Base-by-base conservation (phyloP, 2,797 vertebrate species). In the Hoplostethus mediterraneus region DNA sequence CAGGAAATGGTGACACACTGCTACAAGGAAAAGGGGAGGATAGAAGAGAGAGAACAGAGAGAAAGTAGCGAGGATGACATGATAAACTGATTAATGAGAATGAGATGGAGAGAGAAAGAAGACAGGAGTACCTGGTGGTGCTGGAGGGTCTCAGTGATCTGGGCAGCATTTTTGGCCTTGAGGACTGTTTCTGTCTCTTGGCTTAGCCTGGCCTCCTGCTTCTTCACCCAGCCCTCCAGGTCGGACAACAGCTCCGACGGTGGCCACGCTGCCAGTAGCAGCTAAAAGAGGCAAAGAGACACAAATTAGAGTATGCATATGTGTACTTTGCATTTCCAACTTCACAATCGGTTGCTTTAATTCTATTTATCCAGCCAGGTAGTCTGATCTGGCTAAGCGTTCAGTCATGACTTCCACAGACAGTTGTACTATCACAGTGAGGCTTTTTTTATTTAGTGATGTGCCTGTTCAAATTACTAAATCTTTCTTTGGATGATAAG, bases 261-360 rank as follows among this genome's bases (percentile, higher is more conserved):
- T 0, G 95, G 93, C 90, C 95, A 87, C 16, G 87, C 90, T 75
- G 92, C 92, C 95, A 97, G 90, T 83, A 97, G 93, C 59, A 47
- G 66, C 91, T 91, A 10, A 44, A 3, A 0, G 12, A 68, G 33
- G 70, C 13, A 49, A 53, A 31, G 42, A 17, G 49, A 62, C 25
- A 58, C 9, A 63, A 8, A n/a, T 8, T n/a, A 21, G 21, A 49
- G 42, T 53, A 47, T 1, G 4, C 42, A 40, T 11, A 40, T 11
- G 4, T n/a, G 0, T 25, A 33, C 2, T 5, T 30, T 53, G 42
- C 2, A 49, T 42, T 51, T 33, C 44, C 2, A 44, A 49, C 4
- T 36, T 51, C 4, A 9, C 0, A 40, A 10, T 6, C 7, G 11
- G 9, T 40, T 17, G 21, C 0, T 2, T 52, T 38, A 68, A n/a